These are phyloP conservation scores for Apeltes quadracus DNA, from an alignment of 2,113 vertebrate genomes.

Conservation along the genomic window DNA sequence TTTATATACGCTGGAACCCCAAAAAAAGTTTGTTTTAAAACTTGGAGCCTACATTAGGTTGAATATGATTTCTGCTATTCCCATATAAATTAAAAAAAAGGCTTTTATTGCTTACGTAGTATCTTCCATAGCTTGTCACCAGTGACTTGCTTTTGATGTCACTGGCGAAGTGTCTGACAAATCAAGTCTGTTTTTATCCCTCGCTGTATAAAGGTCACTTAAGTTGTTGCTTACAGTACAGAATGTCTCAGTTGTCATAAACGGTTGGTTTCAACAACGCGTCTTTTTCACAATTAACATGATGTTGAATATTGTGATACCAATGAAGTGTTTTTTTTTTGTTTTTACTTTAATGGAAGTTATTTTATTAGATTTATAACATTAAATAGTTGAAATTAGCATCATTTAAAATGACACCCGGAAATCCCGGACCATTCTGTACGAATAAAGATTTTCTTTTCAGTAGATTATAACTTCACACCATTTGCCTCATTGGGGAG, in stretches of 20 bases:
- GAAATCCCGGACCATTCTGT: slow-evolving; percentile 38
- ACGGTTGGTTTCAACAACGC: slow-evolving; percentile 53
- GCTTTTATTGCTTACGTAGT: slow-evolving; percentile 60
- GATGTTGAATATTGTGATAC: slow-evolving; percentile 68
- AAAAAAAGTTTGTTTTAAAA: slow-evolving; percentile 84
- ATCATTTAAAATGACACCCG: slow-evolving; percentile 39
- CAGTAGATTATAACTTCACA: slow-evolving; percentile 60
- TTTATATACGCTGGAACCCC: slow-evolving; percentile 73
- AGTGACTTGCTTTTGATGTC: slow-evolving; percentile 52
- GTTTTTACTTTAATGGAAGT: slow-evolving; percentile 57
- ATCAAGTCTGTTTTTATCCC: slow-evolving; percentile 39
- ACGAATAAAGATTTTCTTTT: slow-evolving; percentile 56
- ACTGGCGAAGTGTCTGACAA: slow-evolving; percentile 46
- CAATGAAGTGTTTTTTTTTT: slow-evolving; percentile 62
- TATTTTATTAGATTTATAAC: slow-evolving; percentile 54
- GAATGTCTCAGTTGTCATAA: slow-evolving; percentile 67
- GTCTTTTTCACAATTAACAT: slow-evolving; percentile 56
- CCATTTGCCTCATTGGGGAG: slow-evolving; percentile 54
- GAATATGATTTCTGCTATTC: slow-evolving; percentile 67
- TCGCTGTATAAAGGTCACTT: slow-evolving; percentile 63
- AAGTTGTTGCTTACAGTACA: slow-evolving; percentile 66
- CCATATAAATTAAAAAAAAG: slow-evolving; percentile 52
- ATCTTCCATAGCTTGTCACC: slow-evolving; percentile 57
- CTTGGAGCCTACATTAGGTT: slow-evolving; percentile 82
- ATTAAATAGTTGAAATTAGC: slow-evolving; percentile 54